Base-by-base conservation (phyloP, 2,888 invertebrate species). In the Nomada hirtipes region DNA sequence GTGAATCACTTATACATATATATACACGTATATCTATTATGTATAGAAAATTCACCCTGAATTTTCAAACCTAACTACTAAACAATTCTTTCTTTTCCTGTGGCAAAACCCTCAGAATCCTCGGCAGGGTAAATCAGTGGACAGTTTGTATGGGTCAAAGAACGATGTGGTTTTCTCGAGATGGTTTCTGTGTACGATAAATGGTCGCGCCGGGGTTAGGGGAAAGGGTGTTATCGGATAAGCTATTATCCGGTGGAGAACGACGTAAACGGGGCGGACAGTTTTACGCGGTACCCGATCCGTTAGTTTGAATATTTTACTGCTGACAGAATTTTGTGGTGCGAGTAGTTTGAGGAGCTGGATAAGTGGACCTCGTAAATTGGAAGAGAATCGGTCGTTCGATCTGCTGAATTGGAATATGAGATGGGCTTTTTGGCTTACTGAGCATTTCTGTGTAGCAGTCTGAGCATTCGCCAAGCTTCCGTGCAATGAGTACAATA, bases 101-200 rank as follows among this genome's bases (percentile, higher is more conserved):
- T 52, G 29, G 55, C 76, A 55, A 82, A 68, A 71, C 85, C 59
- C 81, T 10, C 20, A 55, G 60, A 71, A 76, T 47, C 44, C 20
- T 47, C 64, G 55, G 18, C 67, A 63, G 64, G 81, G 75, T 77
- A 79, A 85, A 68, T 74, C 69, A 74, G 60, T 59, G 71, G 76
- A 81, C 81, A 79, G 78, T 86, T 80, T 85, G 64, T 47, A 70
- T 76, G 61, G 73, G 36, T 36, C 18, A 42, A 59, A 79, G 53
- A 42, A 77, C 52, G 61, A 57, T 75, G 61, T 36, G 55, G 53
- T 60, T 53, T 71, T 9, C 50, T n/a, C 36, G 55, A 18, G 26
- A 9, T n/a, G 26, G 26, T 36, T 42, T 9, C 42, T 20, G 29
- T 26, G 36, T n/a, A 15, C 52, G 20, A 7, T 20, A 18, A 7